These are phyloP conservation scores for Limosa lapponica DNA, from an alignment of 2,797 vertebrate genomes.

Conservation along the genomic window DNA sequence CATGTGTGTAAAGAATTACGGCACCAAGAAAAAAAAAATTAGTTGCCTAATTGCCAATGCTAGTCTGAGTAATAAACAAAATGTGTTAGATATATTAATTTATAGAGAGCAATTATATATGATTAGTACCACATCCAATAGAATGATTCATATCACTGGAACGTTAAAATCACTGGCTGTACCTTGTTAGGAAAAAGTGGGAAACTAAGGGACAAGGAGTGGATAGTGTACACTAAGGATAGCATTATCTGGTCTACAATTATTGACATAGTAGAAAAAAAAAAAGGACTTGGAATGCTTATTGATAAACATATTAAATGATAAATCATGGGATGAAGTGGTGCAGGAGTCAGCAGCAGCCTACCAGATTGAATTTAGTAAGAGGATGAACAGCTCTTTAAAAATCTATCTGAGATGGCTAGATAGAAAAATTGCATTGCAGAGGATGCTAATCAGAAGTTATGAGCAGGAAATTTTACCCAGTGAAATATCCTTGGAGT, in stretches of 20 bases:
- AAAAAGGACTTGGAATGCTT: neutral
- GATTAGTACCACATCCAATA: neutral
- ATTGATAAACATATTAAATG: neutral
- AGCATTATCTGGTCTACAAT: neutral
- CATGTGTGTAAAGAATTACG: constrained; percentile 10
- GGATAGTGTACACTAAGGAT: neutral
- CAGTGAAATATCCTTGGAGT: neutral
- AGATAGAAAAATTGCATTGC: neutral
- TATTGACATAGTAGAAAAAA: neutral
- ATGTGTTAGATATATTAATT: constrained; percentile 14
- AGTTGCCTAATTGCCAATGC: neutral
- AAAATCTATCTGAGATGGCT: neutral
- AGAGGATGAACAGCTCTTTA: neutral
- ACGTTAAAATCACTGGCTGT: constrained; percentile 11
- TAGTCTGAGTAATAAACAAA: constrained; percentile 41
- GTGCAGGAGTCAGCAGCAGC: neutral
- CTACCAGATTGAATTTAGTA: neutral
- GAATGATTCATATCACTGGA: neutral
- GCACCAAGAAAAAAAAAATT: neutral
- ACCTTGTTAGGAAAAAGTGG: neutral
- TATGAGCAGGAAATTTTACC: neutral
- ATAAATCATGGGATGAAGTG: neutral
- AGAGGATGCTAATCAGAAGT: neutral
- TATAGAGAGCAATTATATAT: constrained; percentile 34
- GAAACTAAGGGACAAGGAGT: neutral